A percentile compares a stretch with the other conserved stretches of the same genome.
phyloP scores from a whole-genome alignment of 1,140 invertebrate species.

The Cecropterus lyciades region DNA sequence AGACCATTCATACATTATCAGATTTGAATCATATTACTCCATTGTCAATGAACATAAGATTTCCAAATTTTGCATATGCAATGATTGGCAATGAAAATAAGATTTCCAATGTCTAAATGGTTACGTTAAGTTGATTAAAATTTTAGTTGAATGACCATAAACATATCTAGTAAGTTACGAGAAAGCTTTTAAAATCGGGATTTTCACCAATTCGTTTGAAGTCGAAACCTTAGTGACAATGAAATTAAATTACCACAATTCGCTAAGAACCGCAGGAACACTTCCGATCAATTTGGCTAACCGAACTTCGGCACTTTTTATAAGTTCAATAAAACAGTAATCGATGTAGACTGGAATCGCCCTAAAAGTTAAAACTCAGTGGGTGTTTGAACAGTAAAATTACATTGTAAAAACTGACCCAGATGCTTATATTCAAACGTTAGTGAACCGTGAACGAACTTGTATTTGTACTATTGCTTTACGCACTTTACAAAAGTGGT shows the following conservation, averaged over 20 bases:
- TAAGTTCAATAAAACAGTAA: conserved; percentile 13
- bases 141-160: no score
- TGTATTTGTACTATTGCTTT: conserved; percentile 24
- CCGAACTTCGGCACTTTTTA: conserved; percentile 18
- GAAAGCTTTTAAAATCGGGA: no score
- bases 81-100: no score
- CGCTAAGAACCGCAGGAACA: conserved; percentile 6
- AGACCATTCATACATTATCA: no score
- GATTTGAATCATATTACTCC: no score
- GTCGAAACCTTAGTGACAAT: no score
- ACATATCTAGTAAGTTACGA: no score
- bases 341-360: neutral
- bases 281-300: conserved; percentile 24
- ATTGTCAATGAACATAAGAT: no score
- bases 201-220: no score
- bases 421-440: conserved; percentile 51
- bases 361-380: conserved; percentile 30
- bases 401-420: conserved; percentile 59
- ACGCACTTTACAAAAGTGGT: conserved; percentile 9
- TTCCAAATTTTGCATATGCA: no score
- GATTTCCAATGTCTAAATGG: no score
- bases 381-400: conserved; percentile 68
- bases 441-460: conserved; percentile 53
- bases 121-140: no score
- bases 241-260: neutral